Percentiles rank a stretch among this genome's conserved stretches.
Conservation (phyloP, 2,797 vertebrate genomes). For the Leptatherina wallacei region DNA sequence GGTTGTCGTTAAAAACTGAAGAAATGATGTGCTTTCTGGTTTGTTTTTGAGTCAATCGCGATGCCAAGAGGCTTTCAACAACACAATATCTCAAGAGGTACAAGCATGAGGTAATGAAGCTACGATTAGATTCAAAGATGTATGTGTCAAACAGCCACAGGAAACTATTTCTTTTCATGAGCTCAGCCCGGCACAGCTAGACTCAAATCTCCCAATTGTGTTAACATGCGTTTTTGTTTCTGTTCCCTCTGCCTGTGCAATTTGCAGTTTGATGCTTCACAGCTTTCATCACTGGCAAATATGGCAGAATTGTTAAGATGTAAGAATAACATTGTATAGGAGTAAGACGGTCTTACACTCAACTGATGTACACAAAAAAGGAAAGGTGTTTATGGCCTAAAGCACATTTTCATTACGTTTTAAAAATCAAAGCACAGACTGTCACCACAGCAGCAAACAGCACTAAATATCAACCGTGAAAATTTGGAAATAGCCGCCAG, state of each 20-base stretch:
- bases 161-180: conserved; percentile 46
- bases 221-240: conserved; percentile 18
- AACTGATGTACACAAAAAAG: background rate
- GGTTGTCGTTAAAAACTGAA: background rate
- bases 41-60: background rate
- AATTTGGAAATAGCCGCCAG: conserved; percentile 68
- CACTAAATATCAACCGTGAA: conserved; percentile 43
- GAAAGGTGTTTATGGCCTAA: conserved; percentile 8
- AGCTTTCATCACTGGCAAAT: background rate
- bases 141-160: conserved; percentile 32
- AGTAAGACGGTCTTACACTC: background rate
- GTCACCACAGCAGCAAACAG: conserved; percentile 54
- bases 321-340: background rate
- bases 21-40: background rate
- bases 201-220: conserved; percentile 32
- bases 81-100: conserved; percentile 2
- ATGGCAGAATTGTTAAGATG: background rate
- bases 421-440: conserved; percentile 54
- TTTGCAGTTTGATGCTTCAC: background rate
- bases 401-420: conserved; percentile 19
- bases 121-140: conserved; percentile 20
- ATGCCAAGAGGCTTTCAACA: background rate
- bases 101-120: conserved; percentile 24
- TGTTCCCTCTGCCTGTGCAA: background rate
- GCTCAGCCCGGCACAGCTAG: conserved; percentile 17